Conservation (phyloP, 2,888 invertebrate species). For the Palloptera scutellata region DNA sequence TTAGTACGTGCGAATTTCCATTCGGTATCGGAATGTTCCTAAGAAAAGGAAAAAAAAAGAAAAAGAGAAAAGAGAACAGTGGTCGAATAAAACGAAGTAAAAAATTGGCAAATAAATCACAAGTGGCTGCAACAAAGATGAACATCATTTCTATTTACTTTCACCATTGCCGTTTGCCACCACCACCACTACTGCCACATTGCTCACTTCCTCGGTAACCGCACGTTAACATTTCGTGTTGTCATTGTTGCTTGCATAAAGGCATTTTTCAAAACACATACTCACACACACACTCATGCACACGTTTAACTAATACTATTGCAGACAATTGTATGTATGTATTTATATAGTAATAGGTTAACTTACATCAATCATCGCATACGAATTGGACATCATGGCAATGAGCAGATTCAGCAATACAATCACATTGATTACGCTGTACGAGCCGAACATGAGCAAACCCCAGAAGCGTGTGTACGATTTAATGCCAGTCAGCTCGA, state of each 20-base stretch:
- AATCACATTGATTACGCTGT: slow-evolving; percentile 93
- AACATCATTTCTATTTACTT: not conserved
- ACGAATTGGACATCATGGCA: slow-evolving; percentile 98
- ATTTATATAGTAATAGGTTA: slow-evolving; percentile 37
- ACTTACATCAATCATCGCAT: slow-evolving; percentile 88
- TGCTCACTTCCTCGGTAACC: too few relatives aligned
- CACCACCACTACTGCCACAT: too few relatives aligned
- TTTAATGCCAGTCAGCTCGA: slow-evolving; percentile 87
- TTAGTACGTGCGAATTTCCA: slow-evolving; percentile 97
- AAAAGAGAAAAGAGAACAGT: slow-evolving; percentile 12
- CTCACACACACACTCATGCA: not conserved
- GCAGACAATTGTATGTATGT: too few relatives aligned
- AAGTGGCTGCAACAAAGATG: not conserved
- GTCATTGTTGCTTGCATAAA: slow-evolving; percentile 2
- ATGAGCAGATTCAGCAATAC: slow-evolving; percentile 92
- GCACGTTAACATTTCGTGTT: too few relatives aligned
- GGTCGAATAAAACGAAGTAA: not conserved
- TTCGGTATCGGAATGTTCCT: slow-evolving; percentile 94
- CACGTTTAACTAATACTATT: too few relatives aligned
- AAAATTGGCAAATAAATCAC: not conserved
- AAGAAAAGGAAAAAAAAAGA: slow-evolving; percentile 8
- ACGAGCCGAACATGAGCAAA: slow-evolving; percentile 93
- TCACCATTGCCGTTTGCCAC: too few relatives aligned
- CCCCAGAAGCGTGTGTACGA: slow-evolving; percentile 94
- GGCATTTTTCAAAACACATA: slow-evolving; percentile 1